Conservation (phyloP, 1,140 invertebrate species). For the Zelostemma sp. region DNA sequence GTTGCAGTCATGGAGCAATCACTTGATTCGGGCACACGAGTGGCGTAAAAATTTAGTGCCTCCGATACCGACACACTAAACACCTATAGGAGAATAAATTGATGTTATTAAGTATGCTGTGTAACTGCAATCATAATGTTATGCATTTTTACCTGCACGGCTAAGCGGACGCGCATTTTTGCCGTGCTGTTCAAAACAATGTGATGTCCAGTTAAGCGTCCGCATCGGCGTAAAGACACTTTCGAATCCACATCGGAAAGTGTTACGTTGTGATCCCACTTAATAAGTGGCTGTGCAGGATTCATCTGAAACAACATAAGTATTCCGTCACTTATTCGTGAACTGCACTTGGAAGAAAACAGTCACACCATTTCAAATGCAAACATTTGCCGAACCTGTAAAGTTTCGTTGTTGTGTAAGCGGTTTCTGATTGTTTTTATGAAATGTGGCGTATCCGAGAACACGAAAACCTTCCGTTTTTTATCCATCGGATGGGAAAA, state of each 20-base stretch:
- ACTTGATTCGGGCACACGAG: not conserved
- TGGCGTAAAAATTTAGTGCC: slow-evolving; percentile 5
- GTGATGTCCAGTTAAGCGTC: too few relatives aligned
- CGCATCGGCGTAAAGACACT: too few relatives aligned
- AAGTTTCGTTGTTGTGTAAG: slow-evolving; percentile 13
- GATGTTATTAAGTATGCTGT: too few relatives aligned
- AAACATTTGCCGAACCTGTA: slow-evolving; percentile 9
- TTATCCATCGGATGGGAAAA: not conserved
- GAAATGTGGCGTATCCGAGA: slow-evolving; percentile 26
- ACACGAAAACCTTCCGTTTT: slow-evolving; percentile 9
- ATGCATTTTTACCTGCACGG: slow-evolving; percentile 16
- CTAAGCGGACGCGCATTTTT: slow-evolving; percentile 33
- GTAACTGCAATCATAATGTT: not conserved
- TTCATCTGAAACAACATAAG: slow-evolving; percentile 17
- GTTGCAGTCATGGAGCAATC: slow-evolving; percentile 22
- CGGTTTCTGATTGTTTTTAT: slow-evolving; percentile 38
- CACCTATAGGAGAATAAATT: slow-evolving; percentile 20
- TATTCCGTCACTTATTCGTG: not conserved
- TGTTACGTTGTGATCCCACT: slow-evolving; percentile 11
- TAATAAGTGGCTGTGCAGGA: slow-evolving; percentile 5
- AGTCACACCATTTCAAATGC: too few relatives aligned
- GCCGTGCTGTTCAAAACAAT: slow-evolving; percentile 21
- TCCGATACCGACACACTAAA: slow-evolving; percentile 33
- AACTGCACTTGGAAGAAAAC: too few relatives aligned
- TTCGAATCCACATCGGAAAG: too few relatives aligned